A percentile compares a stretch with the other conserved stretches of the same genome.
Evolutionary conservation across 53 echinoderm and acorn worm genomes (phyloP).

Genomic region (Mesocentrotus franciscanus): DNA sequence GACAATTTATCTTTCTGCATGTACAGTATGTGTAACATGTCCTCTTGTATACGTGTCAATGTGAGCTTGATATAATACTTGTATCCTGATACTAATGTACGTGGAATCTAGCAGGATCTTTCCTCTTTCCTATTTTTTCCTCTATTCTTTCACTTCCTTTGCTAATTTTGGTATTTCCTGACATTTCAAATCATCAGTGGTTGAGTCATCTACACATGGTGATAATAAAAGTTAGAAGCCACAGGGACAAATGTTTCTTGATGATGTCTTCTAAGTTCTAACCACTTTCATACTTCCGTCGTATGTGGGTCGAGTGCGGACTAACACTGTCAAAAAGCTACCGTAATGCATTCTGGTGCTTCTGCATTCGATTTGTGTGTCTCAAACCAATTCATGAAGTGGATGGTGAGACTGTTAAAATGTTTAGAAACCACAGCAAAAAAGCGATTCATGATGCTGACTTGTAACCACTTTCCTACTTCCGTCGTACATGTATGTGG

Average conservation of each 20-base stretch:
- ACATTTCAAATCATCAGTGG: neutral
- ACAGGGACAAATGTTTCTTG: neutral
- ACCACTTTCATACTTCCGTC: no score
- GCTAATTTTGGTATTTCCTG: conserved; percentile 53
- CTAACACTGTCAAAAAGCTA: no score
- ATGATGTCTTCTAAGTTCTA: no score
- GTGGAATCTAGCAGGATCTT: neutral
- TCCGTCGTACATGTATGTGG: no score
- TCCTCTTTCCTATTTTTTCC: conserved; percentile 21
- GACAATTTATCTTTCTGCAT: no score
- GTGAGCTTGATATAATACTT: neutral
- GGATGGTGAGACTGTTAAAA: no score
- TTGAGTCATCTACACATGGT: conserved; percentile 45
- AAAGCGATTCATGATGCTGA: neutral
- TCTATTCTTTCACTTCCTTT: conserved; percentile 55
- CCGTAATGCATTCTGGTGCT: no score
- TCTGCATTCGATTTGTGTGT: no score
- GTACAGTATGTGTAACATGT: no score
- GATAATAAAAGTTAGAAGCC: neutral
- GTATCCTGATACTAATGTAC: neutral
- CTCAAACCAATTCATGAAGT: no score
- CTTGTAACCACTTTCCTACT: neutral
- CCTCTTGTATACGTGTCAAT: no score
- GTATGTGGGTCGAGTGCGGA: no score
- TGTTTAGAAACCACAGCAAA: neutral